Evolutionary conservation across 2,797 vertebrate species (phyloP).

Genomic region (Sebastes vulpes): DNA sequence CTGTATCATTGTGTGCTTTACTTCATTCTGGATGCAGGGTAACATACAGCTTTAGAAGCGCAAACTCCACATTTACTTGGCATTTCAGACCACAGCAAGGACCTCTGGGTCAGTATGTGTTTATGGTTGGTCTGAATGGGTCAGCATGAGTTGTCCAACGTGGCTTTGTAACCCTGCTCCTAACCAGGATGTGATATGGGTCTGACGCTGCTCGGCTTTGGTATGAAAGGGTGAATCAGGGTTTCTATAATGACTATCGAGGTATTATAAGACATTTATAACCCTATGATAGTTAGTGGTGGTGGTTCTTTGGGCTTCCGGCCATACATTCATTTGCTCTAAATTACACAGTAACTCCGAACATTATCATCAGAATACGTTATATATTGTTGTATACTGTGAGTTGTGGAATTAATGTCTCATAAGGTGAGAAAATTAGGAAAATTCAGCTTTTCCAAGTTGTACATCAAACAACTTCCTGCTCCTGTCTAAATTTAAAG

Average conservation of each 20-base stretch:
- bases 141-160: neutral
- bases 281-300: neutral
- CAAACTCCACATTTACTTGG: neutral
- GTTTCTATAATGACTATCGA: neutral
- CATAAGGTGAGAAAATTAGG: no score
- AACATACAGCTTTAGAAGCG: neutral
- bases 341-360: neutral
- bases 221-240: neutral
- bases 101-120: neutral
- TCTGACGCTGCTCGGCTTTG: neutral
- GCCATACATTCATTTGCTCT: neutral
- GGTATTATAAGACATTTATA: neutral
- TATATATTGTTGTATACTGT: neutral
- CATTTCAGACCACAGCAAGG: neutral
- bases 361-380: neutral
- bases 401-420: neutral
- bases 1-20: neutral
- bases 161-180: constrained; percentile 1
- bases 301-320: neutral
- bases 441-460: neutral
- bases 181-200: neutral
- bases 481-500: neutral
- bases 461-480: neutral
- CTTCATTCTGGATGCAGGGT: constrained; percentile 1
- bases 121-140: neutral